Base-by-base conservation (phyloP, 2,888 invertebrate species). In the Thyatira batis region DNA sequence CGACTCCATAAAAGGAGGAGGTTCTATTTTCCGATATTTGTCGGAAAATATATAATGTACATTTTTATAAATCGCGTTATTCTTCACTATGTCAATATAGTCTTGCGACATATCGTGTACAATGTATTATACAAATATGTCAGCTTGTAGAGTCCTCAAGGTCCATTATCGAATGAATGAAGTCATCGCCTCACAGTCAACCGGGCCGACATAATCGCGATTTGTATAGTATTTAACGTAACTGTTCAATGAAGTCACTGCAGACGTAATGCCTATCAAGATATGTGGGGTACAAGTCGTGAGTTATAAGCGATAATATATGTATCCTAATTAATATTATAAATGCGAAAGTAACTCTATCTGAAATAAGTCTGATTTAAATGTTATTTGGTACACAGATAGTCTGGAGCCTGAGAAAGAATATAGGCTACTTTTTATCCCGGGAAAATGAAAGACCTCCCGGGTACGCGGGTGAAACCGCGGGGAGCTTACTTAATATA, bases 241-340 rank as follows among this genome's bases (percentile, higher is more conserved):
- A 55, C 50, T 60, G 58, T 67, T 68, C 65, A 69, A 68, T 73
- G 64, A 64, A 66, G 66, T 64, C 66, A 52, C 55, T 60, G 53
- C 52, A 62, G 58, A 71, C 65, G 63, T 68, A 75, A 76, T 80
- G 73, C n/a, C n/a, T n/a, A n/a, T 73, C 71, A 73, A 71, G 60
- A 64, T 61, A 56, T 50, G 49, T 54, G 33, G 58, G 60, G 64
- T 46, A n/a, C 49, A 60, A 65, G 60, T 49, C 48, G 55, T 21
- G 45, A 52, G 49, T 54, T 21, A 17, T 9, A 0, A 46, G 21
- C n/a, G 6, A 6, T 27, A n/a, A 5, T 33, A 5, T 13, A 13
- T 33, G 2, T 39, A 4, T 3, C 6, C 6, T 8, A 8, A n/a
- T 0, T n/a, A n/a, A n/a, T n/a, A n/a, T n/a, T n/a, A n/a, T n/a